These are phyloP conservation scores for Catharus fuscescens DNA, from an alignment of 2,113 vertebrate genomes.

Conservation along the genomic window DNA sequence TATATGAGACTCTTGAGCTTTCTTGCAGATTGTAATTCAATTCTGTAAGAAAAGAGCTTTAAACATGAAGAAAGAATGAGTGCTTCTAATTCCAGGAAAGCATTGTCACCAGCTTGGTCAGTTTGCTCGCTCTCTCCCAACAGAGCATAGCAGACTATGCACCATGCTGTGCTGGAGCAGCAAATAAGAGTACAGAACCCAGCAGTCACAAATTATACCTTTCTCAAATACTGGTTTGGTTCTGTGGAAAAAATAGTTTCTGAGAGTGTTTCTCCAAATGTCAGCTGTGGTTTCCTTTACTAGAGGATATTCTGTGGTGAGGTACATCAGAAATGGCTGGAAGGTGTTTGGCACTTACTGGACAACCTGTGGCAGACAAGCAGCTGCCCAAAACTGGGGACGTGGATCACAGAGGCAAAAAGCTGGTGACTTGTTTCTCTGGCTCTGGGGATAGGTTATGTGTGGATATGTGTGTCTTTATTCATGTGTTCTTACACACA, in stretches of 20 bases:
- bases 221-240: not conserved
- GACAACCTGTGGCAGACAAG: not conserved
- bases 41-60: conserved; percentile 29
- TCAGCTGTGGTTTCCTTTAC: not conserved
- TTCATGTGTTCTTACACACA: rapidly evolving
- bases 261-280: not conserved
- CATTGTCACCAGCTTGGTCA: not conserved
- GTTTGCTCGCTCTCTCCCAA: not conserved
- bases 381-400: not conserved
- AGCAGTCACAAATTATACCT: not conserved
- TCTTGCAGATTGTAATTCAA: conserved; percentile 59
- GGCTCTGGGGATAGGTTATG: not conserved
- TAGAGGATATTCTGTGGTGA: not conserved
- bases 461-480: not conserved
- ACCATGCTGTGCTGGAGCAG: not conserved
- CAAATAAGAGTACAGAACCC: not conserved
- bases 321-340: not conserved
- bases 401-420: not conserved
- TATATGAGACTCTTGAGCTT: conserved; percentile 49
- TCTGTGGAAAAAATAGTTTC: not conserved
- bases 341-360: not conserved
- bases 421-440: not conserved
- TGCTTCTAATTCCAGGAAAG: conserved; percentile 25
- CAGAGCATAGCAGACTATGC: not conserved
- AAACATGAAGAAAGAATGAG: conserved; percentile 16